Evolutionary conservation across 2,888 invertebrate species (phyloP).

Genomic region (Belgica antarctica): DNA sequence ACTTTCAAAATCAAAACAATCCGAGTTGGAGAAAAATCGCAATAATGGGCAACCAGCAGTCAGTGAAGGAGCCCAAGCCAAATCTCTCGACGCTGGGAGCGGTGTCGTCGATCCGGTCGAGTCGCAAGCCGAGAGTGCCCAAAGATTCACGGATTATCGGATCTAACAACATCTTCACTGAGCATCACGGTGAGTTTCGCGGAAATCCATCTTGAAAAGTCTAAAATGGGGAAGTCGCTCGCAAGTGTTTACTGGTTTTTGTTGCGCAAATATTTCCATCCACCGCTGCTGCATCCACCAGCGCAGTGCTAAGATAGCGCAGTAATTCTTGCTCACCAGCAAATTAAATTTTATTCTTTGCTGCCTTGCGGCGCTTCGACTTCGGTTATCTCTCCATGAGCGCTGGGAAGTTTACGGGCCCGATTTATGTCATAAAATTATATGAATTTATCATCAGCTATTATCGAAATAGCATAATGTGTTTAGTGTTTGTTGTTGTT

Average conservation of each 20-base stretch:
- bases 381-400: background rate
- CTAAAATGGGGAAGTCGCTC: no score
- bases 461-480: background rate
- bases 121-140: slow-evolving; percentile 70
- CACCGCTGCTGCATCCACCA: background rate
- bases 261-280: background rate
- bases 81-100: slow-evolving; percentile 49
- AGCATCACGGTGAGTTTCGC: slow-evolving; percentile 88
- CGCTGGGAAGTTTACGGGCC: background rate
- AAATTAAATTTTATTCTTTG: no score
- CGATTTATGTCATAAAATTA: background rate
- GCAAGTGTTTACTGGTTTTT: background rate
- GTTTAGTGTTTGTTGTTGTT: background rate
- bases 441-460: background rate
- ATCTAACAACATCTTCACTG: slow-evolving; percentile 84
- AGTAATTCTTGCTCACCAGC: background rate
- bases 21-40: background rate
- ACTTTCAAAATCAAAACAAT: slow-evolving; percentile 22
- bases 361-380: background rate
- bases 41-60: slow-evolving; percentile 41
- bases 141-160: slow-evolving; percentile 83
- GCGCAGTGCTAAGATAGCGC: slow-evolving; percentile 16
- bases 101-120: slow-evolving; percentile 66
- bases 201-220: slow-evolving; percentile 10
- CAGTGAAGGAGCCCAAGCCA: slow-evolving; percentile 37